These are phyloP conservation scores for Dromas ardeola DNA, from an alignment of 2,113 vertebrate genomes.

Conservation along the genomic window DNA sequence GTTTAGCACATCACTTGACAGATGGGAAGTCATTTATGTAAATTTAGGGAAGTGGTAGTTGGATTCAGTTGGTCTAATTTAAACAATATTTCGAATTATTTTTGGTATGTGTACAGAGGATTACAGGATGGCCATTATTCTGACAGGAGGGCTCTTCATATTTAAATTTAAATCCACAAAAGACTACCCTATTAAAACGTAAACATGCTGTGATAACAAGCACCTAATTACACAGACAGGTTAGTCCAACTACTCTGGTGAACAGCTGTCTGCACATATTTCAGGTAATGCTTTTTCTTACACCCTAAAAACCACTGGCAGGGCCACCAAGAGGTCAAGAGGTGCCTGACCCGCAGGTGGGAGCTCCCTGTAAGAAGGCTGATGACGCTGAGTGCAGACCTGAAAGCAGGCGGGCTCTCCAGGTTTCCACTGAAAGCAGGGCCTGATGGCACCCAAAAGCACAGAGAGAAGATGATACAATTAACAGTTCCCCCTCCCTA, in stretches of 20 bases:
- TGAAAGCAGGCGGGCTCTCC: background rate
- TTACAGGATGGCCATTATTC: slow-evolving; percentile 18
- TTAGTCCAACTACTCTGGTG: background rate
- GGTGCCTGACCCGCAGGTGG: background rate
- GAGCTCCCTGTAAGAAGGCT: background rate
- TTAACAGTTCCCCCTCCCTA: background rate
- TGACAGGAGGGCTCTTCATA: slow-evolving; percentile 21
- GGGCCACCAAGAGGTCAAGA: background rate
- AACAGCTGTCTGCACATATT: background rate
- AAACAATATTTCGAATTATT: slow-evolving; percentile 30
- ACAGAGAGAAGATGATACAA: background rate
- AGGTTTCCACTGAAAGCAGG: background rate
- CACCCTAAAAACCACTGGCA: background rate
- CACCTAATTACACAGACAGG: background rate
- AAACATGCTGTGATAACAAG: slow-evolving; percentile 42
- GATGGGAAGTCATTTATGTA: slow-evolving; percentile 46
- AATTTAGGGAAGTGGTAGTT: slow-evolving; percentile 56
- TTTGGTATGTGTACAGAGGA: background rate
- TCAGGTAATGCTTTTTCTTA: background rate
- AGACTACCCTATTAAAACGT: slow-evolving; percentile 12
- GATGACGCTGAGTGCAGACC: background rate
- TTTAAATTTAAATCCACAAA: slow-evolving; percentile 36
- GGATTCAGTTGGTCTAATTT: slow-evolving; percentile 45
- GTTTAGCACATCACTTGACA: slow-evolving; percentile 48
- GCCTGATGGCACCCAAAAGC: background rate